These are phyloP conservation scores for Macrosiphum euphorbiae DNA, from an alignment of 2,888 invertebrate genomes.

Conservation along the genomic window DNA sequence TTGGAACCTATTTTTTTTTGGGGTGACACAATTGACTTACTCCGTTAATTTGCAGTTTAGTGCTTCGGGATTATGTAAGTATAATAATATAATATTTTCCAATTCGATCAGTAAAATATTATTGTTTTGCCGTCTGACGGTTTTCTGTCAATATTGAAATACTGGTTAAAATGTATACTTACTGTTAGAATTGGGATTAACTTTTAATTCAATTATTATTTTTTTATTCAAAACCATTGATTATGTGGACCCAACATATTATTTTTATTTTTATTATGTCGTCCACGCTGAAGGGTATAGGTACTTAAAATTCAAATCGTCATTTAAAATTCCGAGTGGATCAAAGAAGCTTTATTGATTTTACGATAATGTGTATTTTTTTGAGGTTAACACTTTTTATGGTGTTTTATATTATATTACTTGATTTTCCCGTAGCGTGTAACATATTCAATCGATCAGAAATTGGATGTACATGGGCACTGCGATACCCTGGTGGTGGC, in stretches of 20 bases:
- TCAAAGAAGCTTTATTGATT: background rate
- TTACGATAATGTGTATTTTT: background rate
- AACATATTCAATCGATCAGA: constrained; percentile 35
- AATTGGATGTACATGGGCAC: background rate
- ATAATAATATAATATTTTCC: background rate
- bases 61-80: background rate
- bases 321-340: background rate
- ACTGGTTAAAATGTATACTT: background rate
- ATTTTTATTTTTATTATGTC: background rate
- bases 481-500: background rate
- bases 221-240: background rate
- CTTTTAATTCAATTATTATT: background rate
- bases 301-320: background rate
- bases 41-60: background rate
- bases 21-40: background rate
- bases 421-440: background rate
- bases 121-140: background rate
- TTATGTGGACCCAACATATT: background rate
- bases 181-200: background rate
- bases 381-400: background rate
- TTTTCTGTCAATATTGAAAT: constrained; percentile 4
- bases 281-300: background rate
- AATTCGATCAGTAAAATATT: background rate
- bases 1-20: background rate
- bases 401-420: background rate